These are phyloP conservation scores for Sebastes matsubarae DNA, from an alignment of 2,797 vertebrate species.

Conservation along the genomic window DNA sequence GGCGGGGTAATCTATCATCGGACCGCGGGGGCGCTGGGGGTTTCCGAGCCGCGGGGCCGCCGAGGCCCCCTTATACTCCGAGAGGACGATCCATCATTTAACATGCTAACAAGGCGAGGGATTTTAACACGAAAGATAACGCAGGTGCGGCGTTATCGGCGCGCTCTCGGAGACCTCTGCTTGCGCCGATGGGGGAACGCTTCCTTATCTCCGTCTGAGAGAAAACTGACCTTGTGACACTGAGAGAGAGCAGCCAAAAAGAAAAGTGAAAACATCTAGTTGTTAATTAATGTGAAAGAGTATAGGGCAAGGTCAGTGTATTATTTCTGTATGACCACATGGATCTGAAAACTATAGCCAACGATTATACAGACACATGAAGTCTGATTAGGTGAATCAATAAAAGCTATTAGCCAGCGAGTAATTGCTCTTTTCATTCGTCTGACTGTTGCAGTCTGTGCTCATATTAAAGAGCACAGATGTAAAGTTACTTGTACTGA, in stretches of 20 bases:
- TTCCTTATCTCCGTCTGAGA: slow-evolving; percentile 51
- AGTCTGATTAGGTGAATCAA: not conserved
- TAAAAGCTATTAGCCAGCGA: not conserved
- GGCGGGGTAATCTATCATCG: slow-evolving; percentile 73
- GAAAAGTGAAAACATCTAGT: slow-evolving; percentile 2
- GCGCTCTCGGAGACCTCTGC: slow-evolving; percentile 47
- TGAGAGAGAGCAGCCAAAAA: not conserved
- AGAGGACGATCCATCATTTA: slow-evolving; percentile 78
- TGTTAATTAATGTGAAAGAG: not conserved
- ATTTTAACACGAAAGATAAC: slow-evolving; percentile 75
- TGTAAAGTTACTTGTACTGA: no score
- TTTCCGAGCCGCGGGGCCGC: slow-evolving; percentile 44
- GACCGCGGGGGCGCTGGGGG: slow-evolving; percentile 35
- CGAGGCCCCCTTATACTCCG: slow-evolving; percentile 30
- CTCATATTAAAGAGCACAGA: not conserved
- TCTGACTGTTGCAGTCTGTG: not conserved
- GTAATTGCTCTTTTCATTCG: not conserved
- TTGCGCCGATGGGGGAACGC: slow-evolving; percentile 10
- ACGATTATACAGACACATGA: not conserved
- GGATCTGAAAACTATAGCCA: not conserved
- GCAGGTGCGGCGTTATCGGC: slow-evolving; percentile 58
- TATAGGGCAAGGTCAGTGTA: not conserved
- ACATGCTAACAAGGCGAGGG: slow-evolving; percentile 75
- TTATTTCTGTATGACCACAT: not conserved
- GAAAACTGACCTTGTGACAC: slow-evolving; percentile 57